Base-by-base conservation (phyloP, 2,888 invertebrate genomes). In the Villa cingulata region DNA sequence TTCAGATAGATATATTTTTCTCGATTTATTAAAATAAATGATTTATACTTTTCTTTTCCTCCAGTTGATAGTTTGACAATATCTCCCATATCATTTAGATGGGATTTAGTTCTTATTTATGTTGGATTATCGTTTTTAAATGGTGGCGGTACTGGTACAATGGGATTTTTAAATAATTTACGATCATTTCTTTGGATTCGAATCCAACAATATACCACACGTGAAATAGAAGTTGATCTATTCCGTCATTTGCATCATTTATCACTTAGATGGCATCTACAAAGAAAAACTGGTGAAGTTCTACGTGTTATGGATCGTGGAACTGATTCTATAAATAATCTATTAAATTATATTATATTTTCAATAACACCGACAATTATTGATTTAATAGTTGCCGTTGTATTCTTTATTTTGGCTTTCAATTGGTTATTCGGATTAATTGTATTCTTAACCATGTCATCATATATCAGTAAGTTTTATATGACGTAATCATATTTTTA, bases 301-400 rank as follows among this genome's bases (percentile, higher is more conserved):
- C 72, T 97, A 2, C 74, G 95, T 34, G 83, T 97, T 0, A 95
- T 98, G 88, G 97, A 98, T 70, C 76, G 97, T 52, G 97, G 97
- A 55, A 96, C 96, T 0, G 91, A 89, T 58, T 94, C 94, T 46
- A 91, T 97, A 57, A 94, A 95, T 70, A 91, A 86, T 66, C 74
- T 98, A 12, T 75, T 97, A 1, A 92, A 86, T 59, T 92, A 86
- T 62, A 85, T 96, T 42, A 71, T 96, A 38, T 96, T 96, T 71
- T 89, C 89, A 40, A 96, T 98, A 55, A 65, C 83, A 0, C 97
- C 97, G 0, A 96, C 96, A 0, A 78, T 98, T 49, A 71, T 88
- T 15, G 97, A 98, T 64, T 92, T 98, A 50, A 41, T 91, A 0
- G 77, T 98, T 3, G 97, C 97, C 2, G 81, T 96, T 17, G 70